Conservation (phyloP, 2,888 invertebrate species). For the Lepas anatifera region DNA sequence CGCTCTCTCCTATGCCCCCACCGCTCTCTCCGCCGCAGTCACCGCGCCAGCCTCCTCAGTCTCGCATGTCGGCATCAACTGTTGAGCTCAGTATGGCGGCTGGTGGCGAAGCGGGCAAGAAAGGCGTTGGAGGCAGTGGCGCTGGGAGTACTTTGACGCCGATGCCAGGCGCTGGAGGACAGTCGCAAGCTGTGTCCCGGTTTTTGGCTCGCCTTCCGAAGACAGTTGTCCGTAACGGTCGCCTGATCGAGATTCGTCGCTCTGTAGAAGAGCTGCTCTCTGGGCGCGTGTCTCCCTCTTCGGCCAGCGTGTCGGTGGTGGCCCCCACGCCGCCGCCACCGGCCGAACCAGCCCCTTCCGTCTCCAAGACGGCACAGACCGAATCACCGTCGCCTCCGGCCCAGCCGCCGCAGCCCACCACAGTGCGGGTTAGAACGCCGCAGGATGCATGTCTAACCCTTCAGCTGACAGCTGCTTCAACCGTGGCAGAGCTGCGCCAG, state of each 20-base stretch:
- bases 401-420: neutral
- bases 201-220: slow-evolving; percentile 24
- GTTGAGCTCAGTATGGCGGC: neutral
- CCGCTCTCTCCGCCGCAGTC: neutral
- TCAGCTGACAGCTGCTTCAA: neutral
- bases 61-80: neutral
- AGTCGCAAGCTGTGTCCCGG: neutral
- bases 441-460: neutral
- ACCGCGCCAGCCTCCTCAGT: neutral
- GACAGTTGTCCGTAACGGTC: slow-evolving; percentile 24
- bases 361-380: too few relatives aligned
- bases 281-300: neutral
- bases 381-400: neutral
- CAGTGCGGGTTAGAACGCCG: neutral
- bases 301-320: neutral
- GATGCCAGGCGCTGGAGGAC: neutral
- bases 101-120: neutral
- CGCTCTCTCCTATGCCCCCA: neutral
- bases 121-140: too few relatives aligned
- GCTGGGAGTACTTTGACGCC: too few relatives aligned
- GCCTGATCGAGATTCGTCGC: slow-evolving; percentile 23
- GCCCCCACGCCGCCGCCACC: neutral
- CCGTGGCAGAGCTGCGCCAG: neutral
- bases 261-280: slow-evolving; percentile 24
- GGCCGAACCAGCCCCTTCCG: neutral